A percentile compares a stretch with the other conserved stretches of the same genome.
Evolutionary conservation across 1,140 invertebrate species (phyloP).

Genomic region (Vanessa atalanta): DNA sequence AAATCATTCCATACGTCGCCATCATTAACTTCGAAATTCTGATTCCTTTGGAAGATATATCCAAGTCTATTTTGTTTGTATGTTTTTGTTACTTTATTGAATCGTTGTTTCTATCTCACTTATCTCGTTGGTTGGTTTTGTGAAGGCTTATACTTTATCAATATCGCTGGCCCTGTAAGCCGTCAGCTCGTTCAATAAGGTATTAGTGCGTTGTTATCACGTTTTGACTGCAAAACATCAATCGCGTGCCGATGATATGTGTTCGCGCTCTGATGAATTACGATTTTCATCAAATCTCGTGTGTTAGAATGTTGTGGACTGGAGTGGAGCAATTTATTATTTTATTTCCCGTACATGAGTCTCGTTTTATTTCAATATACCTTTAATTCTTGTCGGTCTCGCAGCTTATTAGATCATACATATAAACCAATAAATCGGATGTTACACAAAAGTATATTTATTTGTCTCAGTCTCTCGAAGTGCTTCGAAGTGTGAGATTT

Average conservation of each 20-base stretch:
- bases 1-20: background rate
- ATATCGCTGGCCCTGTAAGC: background rate
- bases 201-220: slow-evolving; percentile 19
- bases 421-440: too few relatives aligned
- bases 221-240: slow-evolving; percentile 10
- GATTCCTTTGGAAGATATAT: background rate
- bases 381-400: too few relatives aligned
- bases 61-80: too few relatives aligned
- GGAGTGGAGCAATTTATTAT: background rate
- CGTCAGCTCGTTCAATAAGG: background rate
- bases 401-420: too few relatives aligned
- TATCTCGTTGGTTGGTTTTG: too few relatives aligned
- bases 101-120: too few relatives aligned
- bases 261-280: slow-evolving; percentile 4
- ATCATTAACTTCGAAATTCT: background rate
- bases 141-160: background rate
- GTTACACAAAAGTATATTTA: too few relatives aligned
- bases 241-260: slow-evolving; percentile 19
- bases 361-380: too few relatives aligned
- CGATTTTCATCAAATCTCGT: slow-evolving; percentile 6
- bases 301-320: background rate
- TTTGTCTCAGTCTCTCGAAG: too few relatives aligned
- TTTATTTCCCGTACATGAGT: background rate
- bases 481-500: too few relatives aligned
- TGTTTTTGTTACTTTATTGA: too few relatives aligned